Evolutionary conservation across 2,888 invertebrate species (phyloP), one percentile per base, ranked within the genome.

Genomic region (Antitype chi): DNA sequence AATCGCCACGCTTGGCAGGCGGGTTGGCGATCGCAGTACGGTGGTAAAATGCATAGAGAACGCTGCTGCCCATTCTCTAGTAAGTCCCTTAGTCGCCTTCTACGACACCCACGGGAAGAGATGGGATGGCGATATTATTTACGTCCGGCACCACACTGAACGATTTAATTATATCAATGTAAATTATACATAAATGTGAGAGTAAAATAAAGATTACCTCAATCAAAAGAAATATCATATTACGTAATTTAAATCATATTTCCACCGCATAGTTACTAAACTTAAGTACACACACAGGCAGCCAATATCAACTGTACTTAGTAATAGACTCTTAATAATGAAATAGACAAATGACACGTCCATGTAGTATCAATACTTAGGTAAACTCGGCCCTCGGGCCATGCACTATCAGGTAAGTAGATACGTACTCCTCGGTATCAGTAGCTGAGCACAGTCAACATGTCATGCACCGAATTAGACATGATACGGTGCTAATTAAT

Each of bases 401-500:
- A 25, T 68, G 55, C 76, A 13, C 74, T 74, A 55, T 74, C 49
- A 28, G 73, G 77, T 71, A 20, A 23, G 43, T n/a, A 43, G 17
- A 6, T n/a, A 52, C 49, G 9, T 17, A 60, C 38, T 52, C n/a
- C 32, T 17, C 23, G 15, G n/a, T 53, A 80, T 38, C 74, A 52
- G 55, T 17, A 38, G 49, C 15, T 63, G 25, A n/a, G 28, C 47
- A 13, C 53, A 57, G 52, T 43, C 49, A 6, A 64, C 38, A 62
- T 73, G 84, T 80, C 86, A 80, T 55, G 53, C 74, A 70, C 70
- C 53, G 60, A 80, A 83, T 84, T 80, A 71, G 72, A 81, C 43
- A 62, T 63, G 70, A 77, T 76, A 76, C 47, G 53, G 25, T n/a
- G 70, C 74, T 74, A 75, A 86, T 84, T 79, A 78, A 82, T 64